phyloP scores from a whole-genome alignment of 2,888 invertebrate species.

The Eugnorisma glareosa region DNA sequence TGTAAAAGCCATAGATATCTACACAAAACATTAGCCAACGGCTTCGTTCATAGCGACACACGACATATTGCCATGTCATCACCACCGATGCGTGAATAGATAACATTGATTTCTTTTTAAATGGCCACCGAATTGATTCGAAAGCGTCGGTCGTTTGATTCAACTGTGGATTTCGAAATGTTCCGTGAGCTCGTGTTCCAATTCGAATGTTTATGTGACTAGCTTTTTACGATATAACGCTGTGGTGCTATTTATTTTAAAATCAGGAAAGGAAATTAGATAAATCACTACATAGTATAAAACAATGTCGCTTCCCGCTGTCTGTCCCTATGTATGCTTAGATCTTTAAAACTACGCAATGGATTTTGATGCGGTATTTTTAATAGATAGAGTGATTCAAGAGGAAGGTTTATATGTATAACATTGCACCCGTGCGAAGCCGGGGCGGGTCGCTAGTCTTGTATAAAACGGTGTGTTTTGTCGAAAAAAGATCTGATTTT shows the following conservation, averaged over 20 bases:
- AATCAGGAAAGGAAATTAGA: not conserved
- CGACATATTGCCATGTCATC: conserved; percentile 19
- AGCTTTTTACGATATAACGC: not conserved
- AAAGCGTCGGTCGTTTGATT: conserved; percentile 8
- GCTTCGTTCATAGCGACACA: conserved; percentile 18
- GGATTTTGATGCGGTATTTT: too few species aligned
- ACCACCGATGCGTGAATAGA: conserved; percentile 57
- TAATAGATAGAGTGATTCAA: too few species aligned
- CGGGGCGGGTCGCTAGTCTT: too few species aligned
- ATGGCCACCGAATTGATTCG: conserved; percentile 31
- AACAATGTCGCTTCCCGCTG: too few species aligned
- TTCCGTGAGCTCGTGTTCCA: not conserved
- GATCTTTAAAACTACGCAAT: too few species aligned
- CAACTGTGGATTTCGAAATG: conserved; percentile 10
- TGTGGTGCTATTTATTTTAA: not conserved
- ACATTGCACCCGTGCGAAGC: too few species aligned
- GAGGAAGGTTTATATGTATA: too few species aligned
- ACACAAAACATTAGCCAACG: conserved; percentile 38
- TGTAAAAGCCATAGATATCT: conserved; percentile 20
- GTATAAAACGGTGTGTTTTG: not conserved
- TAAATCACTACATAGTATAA: too few species aligned
- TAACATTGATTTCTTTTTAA: conserved; percentile 56
- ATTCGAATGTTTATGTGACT: conserved; percentile 19
- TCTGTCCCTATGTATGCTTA: too few species aligned
- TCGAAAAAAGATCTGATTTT: not conserved